A percentile compares a stretch with the other conserved stretches of the same genome.
phyloP scores from a whole-genome alignment of 2,888 invertebrate species.

The Tuberolachnus salignus region DNA sequence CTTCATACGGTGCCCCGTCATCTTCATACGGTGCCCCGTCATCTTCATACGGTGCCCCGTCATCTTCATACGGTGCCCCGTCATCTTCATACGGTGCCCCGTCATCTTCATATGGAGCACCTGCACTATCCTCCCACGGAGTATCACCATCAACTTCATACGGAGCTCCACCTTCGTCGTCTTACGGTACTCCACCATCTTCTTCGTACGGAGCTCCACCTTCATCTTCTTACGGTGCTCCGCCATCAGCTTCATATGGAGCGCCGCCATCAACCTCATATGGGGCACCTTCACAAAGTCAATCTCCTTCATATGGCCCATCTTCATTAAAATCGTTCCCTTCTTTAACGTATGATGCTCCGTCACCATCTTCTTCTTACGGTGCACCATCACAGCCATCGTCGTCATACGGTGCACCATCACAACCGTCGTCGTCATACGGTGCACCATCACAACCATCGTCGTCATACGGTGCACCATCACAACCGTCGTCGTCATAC shows the following conservation, averaged over 20 bases:
- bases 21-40: conserved; percentile 21
- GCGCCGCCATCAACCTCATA: conserved; percentile 57
- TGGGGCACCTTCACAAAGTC: conserved; percentile 45
- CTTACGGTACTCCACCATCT: conserved; percentile 45
- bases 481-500: conserved; percentile 42
- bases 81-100: conserved; percentile 58
- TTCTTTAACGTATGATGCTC: conserved; percentile 48
- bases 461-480: conserved; percentile 51
- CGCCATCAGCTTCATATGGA: conserved; percentile 55
- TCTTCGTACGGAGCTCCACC: conserved; percentile 52
- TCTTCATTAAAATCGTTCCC: conserved; percentile 36
- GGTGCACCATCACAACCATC: conserved; percentile 44
- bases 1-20: conserved; percentile 59
- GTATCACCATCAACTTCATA: conserved; percentile 56
- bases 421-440: conserved; percentile 60
- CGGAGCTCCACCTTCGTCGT: conserved; percentile 54
- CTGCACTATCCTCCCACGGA: conserved; percentile 56
- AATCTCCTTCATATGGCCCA: conserved; percentile 41
- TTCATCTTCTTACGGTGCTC: conserved; percentile 50
- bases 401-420: conserved; percentile 38
- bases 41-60: conserved; percentile 33
- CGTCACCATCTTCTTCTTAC: conserved; percentile 41
- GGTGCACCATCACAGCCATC: conserved; percentile 54
- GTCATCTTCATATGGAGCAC: conserved; percentile 58
- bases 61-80: not conserved